phyloP scores from a whole-genome alignment of 1,140 invertebrate species.

The Anastrepha obliqua region DNA sequence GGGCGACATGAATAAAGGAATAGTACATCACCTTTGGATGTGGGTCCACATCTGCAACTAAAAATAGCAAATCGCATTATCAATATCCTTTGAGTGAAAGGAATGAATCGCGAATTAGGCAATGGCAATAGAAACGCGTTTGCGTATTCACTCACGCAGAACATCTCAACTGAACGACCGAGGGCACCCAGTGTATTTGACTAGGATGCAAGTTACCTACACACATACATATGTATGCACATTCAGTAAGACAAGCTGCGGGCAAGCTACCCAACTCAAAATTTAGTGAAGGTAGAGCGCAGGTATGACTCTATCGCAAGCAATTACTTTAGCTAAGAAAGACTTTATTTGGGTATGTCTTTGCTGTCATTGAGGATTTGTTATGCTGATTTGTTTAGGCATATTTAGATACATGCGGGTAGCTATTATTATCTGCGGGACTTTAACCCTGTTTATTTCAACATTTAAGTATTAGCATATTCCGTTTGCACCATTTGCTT shows the following conservation, averaged over 20 bases:
- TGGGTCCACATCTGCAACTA: not conserved
- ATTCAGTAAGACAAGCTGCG: not conserved
- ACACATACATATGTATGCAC: not conserved
- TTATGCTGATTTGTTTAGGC: slow-evolving; percentile 1
- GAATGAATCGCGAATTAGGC: not conserved
- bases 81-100: not conserved
- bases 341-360: not conserved
- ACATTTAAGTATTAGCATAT: slow-evolving; percentile 4
- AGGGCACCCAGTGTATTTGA: not conserved
- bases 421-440: not conserved
- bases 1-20: not conserved
- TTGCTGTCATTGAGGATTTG: slow-evolving; percentile 26
- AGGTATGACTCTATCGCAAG: not conserved
- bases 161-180: too few species aligned
- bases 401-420: not conserved
- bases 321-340: not conserved
- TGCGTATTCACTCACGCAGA: not conserved
- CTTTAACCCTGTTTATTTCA: not conserved
- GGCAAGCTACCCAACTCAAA: not conserved
- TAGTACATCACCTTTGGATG: not conserved
- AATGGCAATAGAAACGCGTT: not conserved
- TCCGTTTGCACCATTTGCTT: not conserved
- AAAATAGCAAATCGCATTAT: not conserved
- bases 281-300: not conserved
- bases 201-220: not conserved